Conservation (phyloP, 2,113 vertebrate genomes). For the Bettongia penicillata region DNA sequence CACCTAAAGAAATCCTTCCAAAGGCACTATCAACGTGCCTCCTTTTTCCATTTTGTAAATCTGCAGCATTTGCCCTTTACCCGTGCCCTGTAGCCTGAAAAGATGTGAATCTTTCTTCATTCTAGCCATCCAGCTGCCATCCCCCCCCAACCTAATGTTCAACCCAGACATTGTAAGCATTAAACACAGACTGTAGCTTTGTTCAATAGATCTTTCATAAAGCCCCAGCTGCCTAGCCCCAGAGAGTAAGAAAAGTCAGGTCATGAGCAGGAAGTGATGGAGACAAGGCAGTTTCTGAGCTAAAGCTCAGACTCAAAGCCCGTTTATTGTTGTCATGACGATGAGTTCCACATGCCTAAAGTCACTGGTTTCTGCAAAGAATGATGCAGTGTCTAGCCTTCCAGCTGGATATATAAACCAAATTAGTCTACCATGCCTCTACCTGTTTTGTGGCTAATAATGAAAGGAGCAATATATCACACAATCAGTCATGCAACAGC, state of each 20-base stretch:
- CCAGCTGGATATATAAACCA: conserved; percentile 89
- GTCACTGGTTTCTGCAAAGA: conserved; percentile 86
- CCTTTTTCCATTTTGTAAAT: conserved; percentile 65
- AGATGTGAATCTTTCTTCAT: conserved; percentile 73
- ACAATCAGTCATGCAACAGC: conserved; percentile 81
- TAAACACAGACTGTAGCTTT: conserved; percentile 67
- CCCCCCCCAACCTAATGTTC: conserved; percentile 69
- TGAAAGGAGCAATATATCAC: conserved; percentile 86
- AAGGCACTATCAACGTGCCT: conserved; percentile 48
- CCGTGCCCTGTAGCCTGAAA: conserved; percentile 73
- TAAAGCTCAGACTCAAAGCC: conserved; percentile 77
- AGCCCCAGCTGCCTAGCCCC: conserved; percentile 75
- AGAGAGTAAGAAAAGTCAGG: conserved; percentile 78
- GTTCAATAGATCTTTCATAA: conserved; percentile 88
- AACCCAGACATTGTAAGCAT: conserved; percentile 70
- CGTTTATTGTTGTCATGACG: conserved; percentile 86
- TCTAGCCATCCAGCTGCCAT: conserved; percentile 59
- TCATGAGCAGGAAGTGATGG: conserved; percentile 84
- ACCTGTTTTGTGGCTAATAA: conserved; percentile 88
- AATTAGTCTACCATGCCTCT: conserved; percentile 87
- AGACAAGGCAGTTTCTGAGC: conserved; percentile 88
- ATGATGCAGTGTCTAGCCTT: conserved; percentile 90
- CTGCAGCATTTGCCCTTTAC: conserved; percentile 59
- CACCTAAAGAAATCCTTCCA: conserved; percentile 60
- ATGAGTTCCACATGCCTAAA: conserved; percentile 84